Base-by-base conservation (phyloP, 2,797 vertebrate genomes). In the Austrolebias charrua region DNA sequence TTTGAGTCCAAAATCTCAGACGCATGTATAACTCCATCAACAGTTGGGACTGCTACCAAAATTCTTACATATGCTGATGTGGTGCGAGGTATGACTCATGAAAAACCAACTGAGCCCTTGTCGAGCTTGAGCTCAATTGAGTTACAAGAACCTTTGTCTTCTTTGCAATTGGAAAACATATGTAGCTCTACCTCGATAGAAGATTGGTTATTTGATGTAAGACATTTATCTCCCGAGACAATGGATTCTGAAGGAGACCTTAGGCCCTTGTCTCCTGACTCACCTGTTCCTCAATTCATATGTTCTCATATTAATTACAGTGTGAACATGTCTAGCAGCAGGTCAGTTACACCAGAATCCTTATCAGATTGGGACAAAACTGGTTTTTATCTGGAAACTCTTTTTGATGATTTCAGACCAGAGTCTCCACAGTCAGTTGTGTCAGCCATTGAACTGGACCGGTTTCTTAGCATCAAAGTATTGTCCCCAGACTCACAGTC, bases 321-420 rank as follows among this genome's bases (percentile, higher is more conserved):
- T 42, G 11, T 33, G 4, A 46, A 62, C 2, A 28, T 43, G 2
- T 47, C 33, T 20, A 9, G 52, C 7, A 5, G 50, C 15, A 59
- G 54, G 54, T 73, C 69, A 0, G 67, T 56, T 50, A 70, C 76
- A 28, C 70, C 74, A 29, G 15, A 67, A 15, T 81, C 78, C 24
- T 59, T 35, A 15, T 81, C 76, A 0, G 76, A 86, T 29, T 81
- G 82, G 78, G 82, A 81, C 8, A 53, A 42, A 5, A 55, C 56
- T 19, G 58, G 76, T 58, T 54, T 75, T n/a, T 66, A 29, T 59
- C 31, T 80, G 1, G 66, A 53, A 13, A 28, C 15, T 15, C 47
- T 79, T 10, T 79, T 81, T 75, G 55, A 71, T 0, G 63, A 70
- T 5, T 33, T 0, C 7, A 76, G 72, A 67, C 49, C 70, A 63